Conservation (phyloP, 2,888 invertebrate genomes). For the Eilema sororculum region DNA sequence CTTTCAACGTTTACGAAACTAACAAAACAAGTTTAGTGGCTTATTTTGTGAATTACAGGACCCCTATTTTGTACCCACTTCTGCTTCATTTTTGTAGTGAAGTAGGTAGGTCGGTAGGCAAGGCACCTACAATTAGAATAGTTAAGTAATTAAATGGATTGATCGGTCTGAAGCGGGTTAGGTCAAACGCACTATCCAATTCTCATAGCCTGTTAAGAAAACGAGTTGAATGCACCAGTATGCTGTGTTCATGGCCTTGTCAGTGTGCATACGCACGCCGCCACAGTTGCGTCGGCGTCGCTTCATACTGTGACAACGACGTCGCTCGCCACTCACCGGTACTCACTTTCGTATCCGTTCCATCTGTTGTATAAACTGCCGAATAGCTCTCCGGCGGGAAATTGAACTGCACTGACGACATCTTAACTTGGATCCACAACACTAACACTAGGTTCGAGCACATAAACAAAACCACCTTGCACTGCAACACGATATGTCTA, state of each 20-base stretch:
- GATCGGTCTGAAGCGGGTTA: slow-evolving; percentile 18
- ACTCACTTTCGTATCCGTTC: slow-evolving; percentile 76
- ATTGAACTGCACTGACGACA: slow-evolving; percentile 72
- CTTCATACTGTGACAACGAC: slow-evolving; percentile 60
- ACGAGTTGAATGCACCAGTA: slow-evolving; percentile 80
- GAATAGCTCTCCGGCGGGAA: slow-evolving; percentile 83
- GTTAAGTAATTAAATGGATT: neutral
- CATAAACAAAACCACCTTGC: slow-evolving; percentile 47
- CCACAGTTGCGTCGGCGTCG: slow-evolving; percentile 22
- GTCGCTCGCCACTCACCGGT: slow-evolving; percentile 57
- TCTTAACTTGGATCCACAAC: slow-evolving; percentile 61
- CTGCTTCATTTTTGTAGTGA: too few relatives aligned
- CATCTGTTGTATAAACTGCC: slow-evolving; percentile 74
- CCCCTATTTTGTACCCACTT: neutral
- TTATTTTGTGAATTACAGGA: neutral
- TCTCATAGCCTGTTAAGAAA: slow-evolving; percentile 48
- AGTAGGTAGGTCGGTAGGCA: too few relatives aligned
- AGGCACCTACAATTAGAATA: neutral
- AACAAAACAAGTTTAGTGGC: too few relatives aligned
- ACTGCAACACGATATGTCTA: slow-evolving; percentile 56
- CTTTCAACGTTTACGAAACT: neutral
- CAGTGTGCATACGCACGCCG: slow-evolving; percentile 47
- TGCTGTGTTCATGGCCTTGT: slow-evolving; percentile 72
- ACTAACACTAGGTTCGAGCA: slow-evolving; percentile 58
- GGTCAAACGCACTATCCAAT: slow-evolving; percentile 19